Conservation (phyloP, 2,113 vertebrate species). For the Tauraco erythrolophus region DNA sequence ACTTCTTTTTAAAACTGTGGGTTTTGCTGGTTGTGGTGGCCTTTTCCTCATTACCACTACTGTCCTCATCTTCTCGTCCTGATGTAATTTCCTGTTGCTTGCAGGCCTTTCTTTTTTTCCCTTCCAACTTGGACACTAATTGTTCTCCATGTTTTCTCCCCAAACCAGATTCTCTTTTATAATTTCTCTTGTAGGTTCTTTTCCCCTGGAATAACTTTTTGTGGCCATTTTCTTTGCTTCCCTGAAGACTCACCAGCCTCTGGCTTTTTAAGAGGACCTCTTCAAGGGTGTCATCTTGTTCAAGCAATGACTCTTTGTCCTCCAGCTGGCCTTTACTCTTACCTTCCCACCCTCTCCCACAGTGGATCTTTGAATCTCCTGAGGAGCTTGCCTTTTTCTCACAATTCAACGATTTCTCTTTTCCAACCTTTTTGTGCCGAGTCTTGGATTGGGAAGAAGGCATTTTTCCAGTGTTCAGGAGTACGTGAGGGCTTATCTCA, state of each 20-base stretch:
- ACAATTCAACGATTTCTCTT: not conserved
- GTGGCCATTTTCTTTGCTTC: not conserved
- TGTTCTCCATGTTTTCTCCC: not conserved
- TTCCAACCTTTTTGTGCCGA: not conserved
- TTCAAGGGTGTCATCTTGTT: not conserved
- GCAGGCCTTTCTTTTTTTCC: not conserved
- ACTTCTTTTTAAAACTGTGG: not conserved
- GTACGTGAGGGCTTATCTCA: not conserved
- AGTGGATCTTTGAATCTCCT: not conserved
- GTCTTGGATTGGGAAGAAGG: not conserved
- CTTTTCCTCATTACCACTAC: not conserved
- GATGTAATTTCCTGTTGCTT: not conserved
- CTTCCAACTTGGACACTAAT: not conserved
- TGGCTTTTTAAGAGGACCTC: not conserved
- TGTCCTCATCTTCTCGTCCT: not conserved
- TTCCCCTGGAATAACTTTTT: not conserved
- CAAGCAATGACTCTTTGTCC: not conserved
- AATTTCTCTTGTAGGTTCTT: not conserved
- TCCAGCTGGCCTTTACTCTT: not conserved
- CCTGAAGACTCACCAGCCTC: not conserved
- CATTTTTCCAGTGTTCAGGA: slow-evolving; percentile 10
- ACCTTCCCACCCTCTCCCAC: not conserved
- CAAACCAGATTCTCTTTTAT: not conserved
- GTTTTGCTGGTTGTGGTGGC: not conserved
- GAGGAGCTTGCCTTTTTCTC: not conserved